Evolutionary conservation across 2,888 invertebrate genomes (phyloP), one percentile per base, ranked within the genome.

Genomic region (Marasmarcha lunaedactyla): DNA sequence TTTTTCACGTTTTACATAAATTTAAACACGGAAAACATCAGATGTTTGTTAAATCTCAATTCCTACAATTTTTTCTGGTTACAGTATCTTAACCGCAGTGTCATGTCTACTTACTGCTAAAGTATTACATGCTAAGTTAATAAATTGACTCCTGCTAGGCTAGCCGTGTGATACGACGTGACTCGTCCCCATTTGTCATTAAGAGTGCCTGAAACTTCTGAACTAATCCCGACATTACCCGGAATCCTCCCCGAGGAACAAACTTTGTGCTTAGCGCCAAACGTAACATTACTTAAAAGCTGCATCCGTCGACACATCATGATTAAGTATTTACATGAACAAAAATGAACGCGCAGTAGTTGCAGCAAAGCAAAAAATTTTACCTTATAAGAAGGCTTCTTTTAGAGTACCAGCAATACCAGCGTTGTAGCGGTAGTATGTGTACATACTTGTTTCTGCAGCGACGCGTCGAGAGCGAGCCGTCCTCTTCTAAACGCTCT

Each of bases 211-310:
- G 45, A 52, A 46, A 47, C 51, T 53, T 53, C 45, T 52, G 52
- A 45, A 53, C 54, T 72, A 71, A 73, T 68, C 68, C 64, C 50
- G 51, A 64, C 65, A 65, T 71, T 63, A 70, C 63, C 56, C 38
- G 55, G 62, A 59, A 70, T 72, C 66, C 68, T 69, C 61, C 61
- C 55, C 37, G 42, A 48, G 56, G 55, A 34, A 9, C 30, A 30
- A 30, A 30, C 30, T 30, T 30, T 30, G 30, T n/a, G 4, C 30
- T 20, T 7, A 20, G 4, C 20, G 20, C 20, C 20, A 7, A 20
- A 20, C 3, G 20, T 20, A 3, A 20, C 7, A 20, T 20, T 44
- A 50, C 50, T 48, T 45, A 41, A 7, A 20, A 20, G 20, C 20
- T 20, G 20, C 20, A 20, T 3, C 7, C 3, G 20, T 20, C 7